A percentile compares a stretch with the other conserved stretches of the same genome.
These are phyloP conservation scores for Pangasius djambal DNA, from an alignment of 2,797 vertebrate species.

Conservation along the genomic window DNA sequence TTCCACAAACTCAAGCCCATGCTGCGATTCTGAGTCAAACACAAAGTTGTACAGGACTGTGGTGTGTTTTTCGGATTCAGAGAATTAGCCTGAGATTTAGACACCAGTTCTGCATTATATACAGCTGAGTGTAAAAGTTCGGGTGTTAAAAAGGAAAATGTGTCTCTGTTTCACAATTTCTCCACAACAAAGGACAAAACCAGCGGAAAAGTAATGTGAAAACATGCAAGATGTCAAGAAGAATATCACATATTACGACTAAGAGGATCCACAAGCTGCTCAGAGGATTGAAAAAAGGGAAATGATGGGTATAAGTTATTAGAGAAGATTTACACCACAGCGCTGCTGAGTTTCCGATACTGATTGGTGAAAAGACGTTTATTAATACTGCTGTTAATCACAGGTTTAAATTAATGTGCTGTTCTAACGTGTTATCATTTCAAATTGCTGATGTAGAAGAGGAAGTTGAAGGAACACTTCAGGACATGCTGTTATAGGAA, in stretches of 20 bases:
- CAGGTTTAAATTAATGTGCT: neutral
- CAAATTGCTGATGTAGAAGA: neutral
- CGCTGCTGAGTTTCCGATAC: neutral
- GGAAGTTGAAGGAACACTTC: neutral
- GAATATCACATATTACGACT: neutral
- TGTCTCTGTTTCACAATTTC: neutral
- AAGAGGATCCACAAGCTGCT: neutral
- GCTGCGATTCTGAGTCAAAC: slow-evolving; percentile 17
- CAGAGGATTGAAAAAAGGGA: neutral
- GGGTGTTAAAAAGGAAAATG: neutral
- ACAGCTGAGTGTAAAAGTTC: neutral
- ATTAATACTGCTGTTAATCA: neutral
- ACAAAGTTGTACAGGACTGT: neutral
- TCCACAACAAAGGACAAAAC: neutral
- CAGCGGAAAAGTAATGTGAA: neutral
- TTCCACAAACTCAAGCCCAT: slow-evolving; percentile 12
- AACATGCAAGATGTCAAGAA: neutral
- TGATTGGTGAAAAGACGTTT: neutral
- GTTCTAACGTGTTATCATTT: neutral
- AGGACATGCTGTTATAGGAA: neutral
- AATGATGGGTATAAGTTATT: neutral
- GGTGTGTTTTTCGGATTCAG: neutral
- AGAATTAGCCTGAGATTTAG: neutral
- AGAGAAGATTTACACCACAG: neutral
- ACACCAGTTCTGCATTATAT: neutral